A percentile compares a stretch with the other conserved stretches of the same genome.
Evolutionary conservation across 1,140 invertebrate species (phyloP).

Genomic region (Bathynomus jamesi): DNA sequence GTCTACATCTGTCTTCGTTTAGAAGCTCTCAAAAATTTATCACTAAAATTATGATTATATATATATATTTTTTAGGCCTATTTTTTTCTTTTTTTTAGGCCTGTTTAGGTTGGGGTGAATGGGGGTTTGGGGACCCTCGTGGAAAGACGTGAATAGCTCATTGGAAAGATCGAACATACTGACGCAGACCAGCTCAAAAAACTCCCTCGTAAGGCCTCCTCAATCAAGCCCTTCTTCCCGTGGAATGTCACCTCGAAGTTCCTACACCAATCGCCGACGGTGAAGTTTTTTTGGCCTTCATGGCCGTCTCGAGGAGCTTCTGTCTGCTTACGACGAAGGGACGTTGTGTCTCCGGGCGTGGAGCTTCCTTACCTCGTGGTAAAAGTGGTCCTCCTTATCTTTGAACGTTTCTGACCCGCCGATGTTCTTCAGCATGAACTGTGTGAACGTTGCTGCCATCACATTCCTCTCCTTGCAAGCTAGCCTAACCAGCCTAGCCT

Average conservation of each 20-base stretch:
- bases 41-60: too few species aligned
- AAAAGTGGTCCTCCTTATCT: constrained; percentile 91
- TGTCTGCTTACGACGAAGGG: constrained; percentile 70
- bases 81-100: too few species aligned
- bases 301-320: constrained; percentile 63
- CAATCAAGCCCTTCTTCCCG: constrained; percentile 91
- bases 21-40: too few species aligned
- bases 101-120: constrained; percentile 74
- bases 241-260: constrained; percentile 87
- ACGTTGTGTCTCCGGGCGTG: constrained; percentile 57
- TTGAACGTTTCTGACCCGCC: constrained; percentile 91
- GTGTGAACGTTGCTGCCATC: constrained; percentile 83
- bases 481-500: too few species aligned
- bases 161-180: constrained; percentile 75
- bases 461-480: constrained; percentile 75
- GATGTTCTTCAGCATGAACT: constrained; percentile 88
- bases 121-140: constrained; percentile 70
- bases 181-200: constrained; percentile 83
- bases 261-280: constrained; percentile 78
- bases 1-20: too few species aligned
- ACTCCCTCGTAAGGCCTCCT: constrained; percentile 84
- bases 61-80: too few species aligned
- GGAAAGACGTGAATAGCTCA: constrained; percentile 73
- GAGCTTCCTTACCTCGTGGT: constrained; percentile 79
- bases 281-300: constrained; percentile 69